Evolutionary conservation across 2,888 invertebrate species (phyloP).

Genomic region (Drosophila setosimentum): DNA sequence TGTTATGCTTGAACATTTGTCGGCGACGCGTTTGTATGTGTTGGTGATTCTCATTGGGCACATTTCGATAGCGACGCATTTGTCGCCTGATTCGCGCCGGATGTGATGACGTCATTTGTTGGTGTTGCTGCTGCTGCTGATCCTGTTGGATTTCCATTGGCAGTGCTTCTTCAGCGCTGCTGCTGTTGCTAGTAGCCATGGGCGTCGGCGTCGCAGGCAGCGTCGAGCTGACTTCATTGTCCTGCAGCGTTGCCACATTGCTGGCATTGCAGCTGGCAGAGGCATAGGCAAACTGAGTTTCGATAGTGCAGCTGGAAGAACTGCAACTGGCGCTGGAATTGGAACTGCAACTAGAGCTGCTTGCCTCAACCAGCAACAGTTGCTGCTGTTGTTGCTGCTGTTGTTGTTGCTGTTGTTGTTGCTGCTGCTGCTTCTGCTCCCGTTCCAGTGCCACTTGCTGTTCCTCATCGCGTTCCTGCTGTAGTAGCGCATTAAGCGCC

Average conservation of each 20-base stretch:
- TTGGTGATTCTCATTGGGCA: constrained; percentile 82
- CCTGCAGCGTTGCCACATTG: constrained; percentile 55
- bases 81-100: constrained; percentile 35
- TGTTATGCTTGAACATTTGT: constrained; percentile 54
- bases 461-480: constrained; percentile 82
- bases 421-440: constrained; percentile 57
- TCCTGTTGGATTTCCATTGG: constrained; percentile 9
- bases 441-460: constrained; percentile 79
- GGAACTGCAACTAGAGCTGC: constrained; percentile 37
- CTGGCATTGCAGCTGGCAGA: constrained; percentile 25
- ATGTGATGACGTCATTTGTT: not conserved
- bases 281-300: constrained; percentile 18
- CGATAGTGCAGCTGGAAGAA: not conserved
- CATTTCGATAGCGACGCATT: constrained; percentile 77
- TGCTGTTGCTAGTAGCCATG: constrained; percentile 5
- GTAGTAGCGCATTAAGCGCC: constrained; percentile 78
- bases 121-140: constrained; percentile 2
- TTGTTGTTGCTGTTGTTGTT: constrained; percentile 42
- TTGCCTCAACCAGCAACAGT: constrained; percentile 37
- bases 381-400: constrained; percentile 45
- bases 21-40: constrained; percentile 69
- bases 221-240: constrained; percentile 71
- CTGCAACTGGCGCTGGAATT: constrained; percentile 28
- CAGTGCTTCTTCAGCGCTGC: constrained; percentile 1
- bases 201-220: constrained; percentile 30